Evolutionary conservation across 2,888 invertebrate genomes (phyloP).

Genomic region (Drosophila kanekoi): DNA sequence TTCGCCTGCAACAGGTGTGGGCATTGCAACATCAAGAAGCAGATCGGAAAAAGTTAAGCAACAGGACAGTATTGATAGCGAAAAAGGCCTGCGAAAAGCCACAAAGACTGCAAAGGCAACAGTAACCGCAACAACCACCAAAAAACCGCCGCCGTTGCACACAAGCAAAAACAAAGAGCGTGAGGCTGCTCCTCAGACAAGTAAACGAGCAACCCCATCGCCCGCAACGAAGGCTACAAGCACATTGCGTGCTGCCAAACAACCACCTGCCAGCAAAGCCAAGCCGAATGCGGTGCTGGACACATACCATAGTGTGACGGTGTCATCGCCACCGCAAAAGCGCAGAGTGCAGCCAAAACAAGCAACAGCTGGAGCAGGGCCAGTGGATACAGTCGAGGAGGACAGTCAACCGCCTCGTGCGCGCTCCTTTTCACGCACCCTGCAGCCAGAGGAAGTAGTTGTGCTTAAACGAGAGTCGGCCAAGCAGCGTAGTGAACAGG

Average conservation of each 20-base stretch:
- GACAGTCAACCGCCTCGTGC: slow-evolving; percentile 33
- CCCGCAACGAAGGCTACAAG: slow-evolving; percentile 43
- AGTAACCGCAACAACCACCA: slow-evolving; percentile 29
- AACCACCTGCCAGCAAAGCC: slow-evolving; percentile 43
- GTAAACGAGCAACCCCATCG: slow-evolving; percentile 56
- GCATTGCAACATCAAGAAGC: slow-evolving; percentile 21
- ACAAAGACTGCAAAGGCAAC: slow-evolving; percentile 39
- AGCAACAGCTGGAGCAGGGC: slow-evolving; percentile 3
- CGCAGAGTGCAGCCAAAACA: slow-evolving; percentile 65
- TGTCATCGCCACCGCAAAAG: slow-evolving; percentile 83
- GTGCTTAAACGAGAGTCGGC: slow-evolving; percentile 72
- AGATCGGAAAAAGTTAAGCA: slow-evolving; percentile 43
- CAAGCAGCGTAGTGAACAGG: slow-evolving; percentile 63
- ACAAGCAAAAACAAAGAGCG: slow-evolving; percentile 45
- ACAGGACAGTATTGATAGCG: slow-evolving; percentile 52
- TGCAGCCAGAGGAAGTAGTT: slow-evolving; percentile 80
- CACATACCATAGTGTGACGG: slow-evolving; percentile 84
- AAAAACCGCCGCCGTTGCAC: slow-evolving; percentile 34
- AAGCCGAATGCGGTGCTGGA: slow-evolving; percentile 83
- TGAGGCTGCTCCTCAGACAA: slow-evolving; percentile 24
- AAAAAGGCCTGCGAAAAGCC: slow-evolving; percentile 36
- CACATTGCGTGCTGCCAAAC: slow-evolving; percentile 49
- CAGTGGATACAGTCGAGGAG: slow-evolving; percentile 1
- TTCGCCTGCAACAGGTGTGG: slow-evolving; percentile 53
- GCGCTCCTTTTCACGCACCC: slow-evolving; percentile 71